Percentiles rank a stretch among this genome's conserved stretches.
Conservation (phyloP, 2,797 vertebrate genomes). For the Benthosema pterotum region DNA sequence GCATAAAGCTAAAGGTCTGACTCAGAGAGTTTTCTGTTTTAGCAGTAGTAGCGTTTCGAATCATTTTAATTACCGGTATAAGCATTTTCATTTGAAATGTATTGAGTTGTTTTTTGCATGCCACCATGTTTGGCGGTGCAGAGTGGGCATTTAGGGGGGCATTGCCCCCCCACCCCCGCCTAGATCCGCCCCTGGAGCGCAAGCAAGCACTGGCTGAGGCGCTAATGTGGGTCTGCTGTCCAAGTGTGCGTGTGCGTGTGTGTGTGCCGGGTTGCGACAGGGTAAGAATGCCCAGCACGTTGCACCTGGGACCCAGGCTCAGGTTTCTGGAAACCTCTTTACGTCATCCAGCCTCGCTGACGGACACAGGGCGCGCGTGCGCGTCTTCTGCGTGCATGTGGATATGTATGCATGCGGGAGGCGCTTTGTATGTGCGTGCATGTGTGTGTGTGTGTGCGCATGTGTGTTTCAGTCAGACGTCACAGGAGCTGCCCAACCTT, state of each 20-base stretch:
- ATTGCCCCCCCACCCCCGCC: no score
- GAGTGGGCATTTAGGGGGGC: no score
- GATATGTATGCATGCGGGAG: background rate
- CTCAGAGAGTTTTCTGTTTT: no score
- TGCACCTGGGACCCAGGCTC: conserved; percentile 60
- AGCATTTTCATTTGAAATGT: no score
- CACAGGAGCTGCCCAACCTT: conserved; percentile 13
- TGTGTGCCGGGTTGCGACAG: conserved; percentile 33
- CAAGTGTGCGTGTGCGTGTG: conserved; percentile 15
- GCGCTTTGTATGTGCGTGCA: background rate
- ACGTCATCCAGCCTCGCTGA: conserved; percentile 52
- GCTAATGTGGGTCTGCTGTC: background rate
- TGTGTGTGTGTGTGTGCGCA: background rate
- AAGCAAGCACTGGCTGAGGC: background rate
- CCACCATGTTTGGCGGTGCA: no score
- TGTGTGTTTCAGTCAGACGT: conserved; percentile 11
- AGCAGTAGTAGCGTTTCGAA: no score
- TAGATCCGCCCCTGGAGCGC: no score
- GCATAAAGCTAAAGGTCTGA: no score
- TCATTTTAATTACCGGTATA: no score
- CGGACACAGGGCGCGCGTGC: conserved; percentile 26
- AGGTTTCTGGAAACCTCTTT: conserved; percentile 61
- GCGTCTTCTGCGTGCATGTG: background rate
- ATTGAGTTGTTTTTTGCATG: no score
- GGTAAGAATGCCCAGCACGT: conserved; percentile 53